Percentiles rank a stretch among this genome's conserved stretches.
Conservation (phyloP, 2,797 vertebrate genomes). For the Threskiornis aethiopicus region DNA sequence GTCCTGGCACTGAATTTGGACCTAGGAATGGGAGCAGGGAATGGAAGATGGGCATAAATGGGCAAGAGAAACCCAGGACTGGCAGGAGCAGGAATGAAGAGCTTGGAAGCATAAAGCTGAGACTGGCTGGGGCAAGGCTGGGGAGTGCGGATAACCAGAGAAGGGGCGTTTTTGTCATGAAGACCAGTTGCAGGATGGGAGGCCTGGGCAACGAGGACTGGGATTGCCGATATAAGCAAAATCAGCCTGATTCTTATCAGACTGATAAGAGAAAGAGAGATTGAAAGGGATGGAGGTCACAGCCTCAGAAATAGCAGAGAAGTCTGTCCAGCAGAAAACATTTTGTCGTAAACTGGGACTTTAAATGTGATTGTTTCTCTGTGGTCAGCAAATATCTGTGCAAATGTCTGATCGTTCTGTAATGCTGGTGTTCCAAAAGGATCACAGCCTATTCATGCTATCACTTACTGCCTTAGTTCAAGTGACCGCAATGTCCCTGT, state of each 20-base stretch:
- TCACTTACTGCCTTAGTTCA: background rate
- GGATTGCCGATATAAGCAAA: background rate
- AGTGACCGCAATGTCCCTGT: background rate
- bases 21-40: background rate
- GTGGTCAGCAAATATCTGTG: conserved; percentile 2
- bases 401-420: background rate
- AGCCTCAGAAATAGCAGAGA: background rate
- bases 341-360: background rate
- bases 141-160: background rate
- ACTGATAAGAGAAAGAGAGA: background rate
- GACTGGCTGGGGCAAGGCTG: background rate
- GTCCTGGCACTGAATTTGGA: background rate
- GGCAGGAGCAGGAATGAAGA: background rate
- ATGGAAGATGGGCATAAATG: background rate
- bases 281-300: background rate
- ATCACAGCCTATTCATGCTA: background rate
- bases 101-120: background rate
- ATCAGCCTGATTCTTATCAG: background rate
- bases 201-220: background rate
- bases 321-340: background rate
- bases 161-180: background rate
- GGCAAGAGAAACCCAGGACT: background rate
- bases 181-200: background rate
- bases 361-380: background rate
- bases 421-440: background rate